These are phyloP conservation scores for Drosophila varians DNA, from an alignment of 1,140 invertebrate species.

Conservation along the genomic window DNA sequence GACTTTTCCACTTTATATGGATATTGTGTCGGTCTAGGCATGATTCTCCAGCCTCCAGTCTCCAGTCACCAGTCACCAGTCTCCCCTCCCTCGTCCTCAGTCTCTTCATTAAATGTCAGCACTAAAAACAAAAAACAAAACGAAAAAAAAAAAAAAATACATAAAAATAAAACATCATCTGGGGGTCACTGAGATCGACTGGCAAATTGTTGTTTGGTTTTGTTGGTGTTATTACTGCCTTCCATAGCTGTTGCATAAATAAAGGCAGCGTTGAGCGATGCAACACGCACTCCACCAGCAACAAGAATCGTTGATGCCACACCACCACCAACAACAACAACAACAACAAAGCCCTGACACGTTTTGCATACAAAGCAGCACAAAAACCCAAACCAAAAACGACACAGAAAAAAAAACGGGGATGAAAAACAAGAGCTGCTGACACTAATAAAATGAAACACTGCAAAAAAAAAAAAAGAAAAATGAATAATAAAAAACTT, in stretches of 20 bases:
- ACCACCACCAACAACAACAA: constrained; percentile 19
- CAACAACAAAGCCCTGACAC: constrained; percentile 39
- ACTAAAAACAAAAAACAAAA: constrained; percentile 5
- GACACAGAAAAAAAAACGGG: not conserved
- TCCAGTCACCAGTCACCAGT: too few species aligned
- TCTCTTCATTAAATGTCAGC: constrained; percentile 71
- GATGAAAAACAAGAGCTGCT: not conserved
- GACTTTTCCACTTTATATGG: constrained; percentile 36
- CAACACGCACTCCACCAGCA: constrained; percentile 48
- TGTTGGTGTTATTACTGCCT: constrained; percentile 19
- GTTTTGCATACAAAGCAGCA: constrained; percentile 74
- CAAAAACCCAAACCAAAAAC: constrained; percentile 22
- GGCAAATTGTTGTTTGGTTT: not conserved
- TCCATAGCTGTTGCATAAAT: constrained; percentile 55
- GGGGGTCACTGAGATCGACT: constrained; percentile 31
- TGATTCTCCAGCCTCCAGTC: constrained; percentile 2
- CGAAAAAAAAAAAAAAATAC: too few species aligned
- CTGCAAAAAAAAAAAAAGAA: not conserved
- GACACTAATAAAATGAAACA: not conserved
- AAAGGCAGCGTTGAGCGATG: constrained; percentile 52
- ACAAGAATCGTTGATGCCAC: not conserved
- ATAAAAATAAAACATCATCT: not conserved
- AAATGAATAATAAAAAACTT: too few species aligned
- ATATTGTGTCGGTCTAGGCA: constrained; percentile 6
- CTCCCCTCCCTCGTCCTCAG: too few species aligned